Conservation (phyloP, 2,888 invertebrate species). For the Coleophora deauratella region DNA sequence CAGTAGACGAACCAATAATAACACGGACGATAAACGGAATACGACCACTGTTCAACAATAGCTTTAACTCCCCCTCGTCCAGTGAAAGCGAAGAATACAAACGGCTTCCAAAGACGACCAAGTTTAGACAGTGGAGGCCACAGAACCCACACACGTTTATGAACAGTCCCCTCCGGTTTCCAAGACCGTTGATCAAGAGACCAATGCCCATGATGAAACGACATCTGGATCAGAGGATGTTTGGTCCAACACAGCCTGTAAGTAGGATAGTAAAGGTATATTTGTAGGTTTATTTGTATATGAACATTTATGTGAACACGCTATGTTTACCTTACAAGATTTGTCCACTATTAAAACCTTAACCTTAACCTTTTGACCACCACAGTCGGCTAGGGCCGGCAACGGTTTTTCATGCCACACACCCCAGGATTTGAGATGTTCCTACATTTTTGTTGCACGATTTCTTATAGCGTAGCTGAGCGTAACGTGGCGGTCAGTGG, state of each 20-base stretch:
- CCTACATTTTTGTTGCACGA: too few relatives aligned
- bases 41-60: neutral
- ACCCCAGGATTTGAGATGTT: too few relatives aligned
- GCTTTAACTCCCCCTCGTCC: neutral
- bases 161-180: neutral
- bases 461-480: too few relatives aligned
- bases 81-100: neutral
- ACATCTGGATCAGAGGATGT: slow-evolving; percentile 13
- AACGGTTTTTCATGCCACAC: too few relatives aligned
- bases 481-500: too few relatives aligned
- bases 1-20: slow-evolving; percentile 19
- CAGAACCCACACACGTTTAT: neutral
- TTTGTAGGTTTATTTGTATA: too few relatives aligned
- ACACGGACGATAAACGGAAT: slow-evolving; percentile 26
- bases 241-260: slow-evolving; percentile 23
- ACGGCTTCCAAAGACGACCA: neutral
- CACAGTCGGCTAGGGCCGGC: too few relatives aligned
- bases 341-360: too few relatives aligned
- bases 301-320: too few relatives aligned
- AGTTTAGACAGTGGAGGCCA: neutral
- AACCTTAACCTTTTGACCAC: too few relatives aligned
- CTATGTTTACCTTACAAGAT: too few relatives aligned
- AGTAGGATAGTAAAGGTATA: too few relatives aligned
- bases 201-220: slow-evolving; percentile 9
- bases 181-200: slow-evolving; percentile 1